A percentile compares a stretch with the other conserved stretches of the same genome.
Evolutionary conservation across 2,113 vertebrate genomes (phyloP).

Genomic region (sheep (Ovis aries)): ARS-UI_Ramb_v3.0 NC_056055.1:177327501-177328000

Average conservation of each 20-base stretch:
- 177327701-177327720: neutral
- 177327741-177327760: neutral
- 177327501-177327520: neutral
- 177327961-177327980: no score
- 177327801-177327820: neutral
- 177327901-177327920: neutral
- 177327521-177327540: neutral
- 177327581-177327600: neutral
- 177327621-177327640: rapidly evolving
- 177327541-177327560: neutral
- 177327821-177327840: neutral
- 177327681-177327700: neutral
- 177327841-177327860: neutral
- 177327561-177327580: neutral
- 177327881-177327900: neutral
- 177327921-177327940: no score
- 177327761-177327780: neutral
- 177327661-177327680: neutral
- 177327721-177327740: neutral
- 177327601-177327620: neutral
- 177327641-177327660: neutral
- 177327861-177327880: neutral
- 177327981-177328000: no score
- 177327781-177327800: neutral
- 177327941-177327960: no score